Evolutionary conservation across 2,113 vertebrate genomes (phyloP).

Genomic region (Gasterosteus aculeatus): DNA sequence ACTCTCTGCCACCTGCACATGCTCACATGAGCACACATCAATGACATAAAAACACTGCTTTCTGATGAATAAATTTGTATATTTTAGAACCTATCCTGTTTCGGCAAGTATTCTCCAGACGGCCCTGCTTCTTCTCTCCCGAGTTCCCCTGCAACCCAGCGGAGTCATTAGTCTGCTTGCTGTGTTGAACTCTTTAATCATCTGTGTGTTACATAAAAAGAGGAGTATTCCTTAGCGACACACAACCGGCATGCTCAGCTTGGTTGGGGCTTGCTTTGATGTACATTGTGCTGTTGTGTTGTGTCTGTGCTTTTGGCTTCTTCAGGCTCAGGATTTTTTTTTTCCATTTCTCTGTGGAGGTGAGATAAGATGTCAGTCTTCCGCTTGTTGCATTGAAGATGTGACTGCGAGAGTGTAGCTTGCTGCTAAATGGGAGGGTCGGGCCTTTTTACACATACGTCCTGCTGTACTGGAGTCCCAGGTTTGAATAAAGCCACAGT

Average conservation of each 20-base stretch:
- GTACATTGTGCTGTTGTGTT: slow-evolving; percentile 70
- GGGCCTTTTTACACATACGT: slow-evolving; percentile 51
- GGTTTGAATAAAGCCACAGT: slow-evolving; percentile 16
- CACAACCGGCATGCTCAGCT: slow-evolving; percentile 68
- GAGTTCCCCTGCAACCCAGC: slow-evolving; percentile 77
- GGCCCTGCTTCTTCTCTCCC: slow-evolving; percentile 72
- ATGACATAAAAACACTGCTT: slow-evolving; percentile 71
- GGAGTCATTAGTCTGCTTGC: slow-evolving; percentile 82
- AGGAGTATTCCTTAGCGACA: slow-evolving; percentile 76
- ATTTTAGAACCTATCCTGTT: slow-evolving; percentile 77
- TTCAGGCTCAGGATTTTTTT: slow-evolving; percentile 58
- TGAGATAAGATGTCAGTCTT: slow-evolving; percentile 69
- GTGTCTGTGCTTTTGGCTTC: slow-evolving; percentile 69
- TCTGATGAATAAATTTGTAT: slow-evolving; percentile 84
- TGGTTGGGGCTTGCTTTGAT: slow-evolving; percentile 72
- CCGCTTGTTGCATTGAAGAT: slow-evolving; percentile 56
- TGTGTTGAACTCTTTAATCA: slow-evolving; percentile 84
- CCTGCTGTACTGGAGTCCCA: slow-evolving; percentile 16
- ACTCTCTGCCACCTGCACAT: slow-evolving; percentile 74
- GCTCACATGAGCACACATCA: slow-evolving; percentile 49
- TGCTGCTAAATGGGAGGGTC: slow-evolving; percentile 53
- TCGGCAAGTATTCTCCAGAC: slow-evolving; percentile 74
- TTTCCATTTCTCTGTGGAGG: slow-evolving; percentile 67
- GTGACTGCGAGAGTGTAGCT: slow-evolving; percentile 45
- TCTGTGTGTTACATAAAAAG: slow-evolving; percentile 81